Base-by-base conservation (phyloP, 2,797 vertebrate species). In the Australoheros facetus region DNA sequence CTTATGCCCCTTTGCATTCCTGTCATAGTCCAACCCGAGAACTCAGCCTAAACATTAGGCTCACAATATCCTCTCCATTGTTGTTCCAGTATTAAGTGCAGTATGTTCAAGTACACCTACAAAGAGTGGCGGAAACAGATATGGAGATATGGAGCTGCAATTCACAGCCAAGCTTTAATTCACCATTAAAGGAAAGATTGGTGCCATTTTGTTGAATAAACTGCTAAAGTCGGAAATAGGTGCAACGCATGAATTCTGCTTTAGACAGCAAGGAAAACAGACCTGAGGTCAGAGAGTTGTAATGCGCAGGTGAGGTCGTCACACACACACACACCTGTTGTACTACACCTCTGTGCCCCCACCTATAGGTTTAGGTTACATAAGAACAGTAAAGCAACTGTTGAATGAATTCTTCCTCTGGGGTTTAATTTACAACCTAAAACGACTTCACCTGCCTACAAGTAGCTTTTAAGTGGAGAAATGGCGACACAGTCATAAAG, bases 1-100 rank as follows among this genome's bases (percentile, higher is more conserved):
- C 94, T 54, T 78, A 93, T 88, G 73, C 81, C 62, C 73, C 23
- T 71, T 88, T 82, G 85, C 95, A 96, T 96, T 96, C 95, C 93
- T 89, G 72, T 88, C 93, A 94, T 94, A 94, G 89, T 87, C 90
- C 60, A 83, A 88, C 88, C 85, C 73, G 30, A 93, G 81, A 87
- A 57, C 42, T 69, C 45, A 85, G 79, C 78, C 77, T 69, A 19
- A 34, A 90, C 84, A 73, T 82, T 82, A 89, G 84, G 83, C 91
- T 82, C 64, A 83, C 80, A 91, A 84, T 92, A 93, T 89, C 86
- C 89, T 83, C 78, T 19, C 73, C 34, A 48, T 39, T 90, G 88
- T 86, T 87, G 56, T 80, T 77, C 28, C 28, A 88, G 83, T 69
- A 56, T 87, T 58, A 56, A 77, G 39, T 30, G 56, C 26, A 73